Evolutionary conservation across 1,140 invertebrate species (phyloP).

Genomic region (Brachionus asplanchnoidis): DNA sequence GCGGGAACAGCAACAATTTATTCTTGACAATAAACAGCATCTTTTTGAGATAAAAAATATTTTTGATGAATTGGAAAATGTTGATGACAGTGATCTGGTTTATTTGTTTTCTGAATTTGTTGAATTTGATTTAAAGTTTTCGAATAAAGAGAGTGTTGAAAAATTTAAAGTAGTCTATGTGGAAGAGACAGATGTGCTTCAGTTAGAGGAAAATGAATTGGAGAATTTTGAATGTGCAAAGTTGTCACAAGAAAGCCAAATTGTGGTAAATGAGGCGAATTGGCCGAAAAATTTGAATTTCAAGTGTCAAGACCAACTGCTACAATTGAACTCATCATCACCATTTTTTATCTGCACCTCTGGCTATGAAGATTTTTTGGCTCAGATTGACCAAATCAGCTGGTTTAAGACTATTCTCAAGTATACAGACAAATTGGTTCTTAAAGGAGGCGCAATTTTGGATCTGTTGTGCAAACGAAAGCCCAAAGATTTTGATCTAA

Average conservation of each 20-base stretch:
- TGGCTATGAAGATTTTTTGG: neutral
- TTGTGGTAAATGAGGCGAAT: neutral
- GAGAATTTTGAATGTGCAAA: neutral
- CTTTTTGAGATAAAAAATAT: neutral
- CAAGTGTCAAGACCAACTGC: neutral
- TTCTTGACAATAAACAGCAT: neutral
- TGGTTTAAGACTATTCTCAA: constrained; percentile 7
- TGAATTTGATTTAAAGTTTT: neutral
- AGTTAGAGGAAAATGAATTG: neutral
- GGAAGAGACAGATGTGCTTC: neutral
- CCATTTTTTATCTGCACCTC: constrained; percentile 16
- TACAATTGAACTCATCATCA: constrained; percentile 16
- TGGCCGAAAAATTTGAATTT: constrained; percentile 7
- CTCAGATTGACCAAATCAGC: neutral
- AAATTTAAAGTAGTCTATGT: neutral
- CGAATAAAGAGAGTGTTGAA: neutral
- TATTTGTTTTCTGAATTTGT: neutral
- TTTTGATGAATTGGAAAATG: neutral
- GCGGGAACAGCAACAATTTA: neutral
- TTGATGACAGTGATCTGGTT: neutral
- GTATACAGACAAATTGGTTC: constrained; percentile 4
- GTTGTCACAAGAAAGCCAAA: neutral
- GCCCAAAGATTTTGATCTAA: constrained; percentile 8
- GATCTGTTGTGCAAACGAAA: neutral
- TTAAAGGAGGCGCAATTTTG: constrained; percentile 12